phyloP scores from a whole-genome alignment of 2,797 vertebrate species.

The Pseudocheirus occidentalis region DNA sequence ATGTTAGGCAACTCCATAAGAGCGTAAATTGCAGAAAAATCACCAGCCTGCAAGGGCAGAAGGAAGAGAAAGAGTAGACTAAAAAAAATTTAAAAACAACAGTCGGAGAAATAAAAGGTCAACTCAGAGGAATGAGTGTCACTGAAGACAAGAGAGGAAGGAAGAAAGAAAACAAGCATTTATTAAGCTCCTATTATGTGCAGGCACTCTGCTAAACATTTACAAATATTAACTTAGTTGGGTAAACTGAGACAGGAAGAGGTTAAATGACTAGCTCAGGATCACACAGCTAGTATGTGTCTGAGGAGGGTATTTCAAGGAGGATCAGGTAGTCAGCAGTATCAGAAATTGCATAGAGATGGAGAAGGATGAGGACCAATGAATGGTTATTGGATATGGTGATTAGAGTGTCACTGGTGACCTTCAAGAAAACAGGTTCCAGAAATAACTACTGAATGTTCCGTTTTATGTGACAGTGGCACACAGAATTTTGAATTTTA shows the following conservation, averaged over 20 bases:
- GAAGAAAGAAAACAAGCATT: not conserved
- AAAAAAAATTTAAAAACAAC: too few species aligned
- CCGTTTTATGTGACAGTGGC: not conserved
- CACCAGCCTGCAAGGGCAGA: too few species aligned
- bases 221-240: not conserved
- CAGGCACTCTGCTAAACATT: not conserved
- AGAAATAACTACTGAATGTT: not conserved
- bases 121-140: too few species aligned
- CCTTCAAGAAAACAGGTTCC: not conserved
- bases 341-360: not conserved
- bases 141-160: not conserved
- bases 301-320: not conserved
- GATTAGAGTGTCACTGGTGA: not conserved
- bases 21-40: too few species aligned
- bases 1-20: too few species aligned
- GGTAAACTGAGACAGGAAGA: not conserved
- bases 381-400: not conserved
- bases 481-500: slow-evolving; percentile 57
- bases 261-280: not conserved
- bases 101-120: too few species aligned
- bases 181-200: too few species aligned
- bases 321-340: not conserved
- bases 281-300: not conserved
- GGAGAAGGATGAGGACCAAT: not conserved
- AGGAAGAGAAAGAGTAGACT: too few species aligned